These are phyloP conservation scores for Oxygymnocypris stewartii DNA, from an alignment of 2,113 vertebrate species.

Conservation along the genomic window DNA sequence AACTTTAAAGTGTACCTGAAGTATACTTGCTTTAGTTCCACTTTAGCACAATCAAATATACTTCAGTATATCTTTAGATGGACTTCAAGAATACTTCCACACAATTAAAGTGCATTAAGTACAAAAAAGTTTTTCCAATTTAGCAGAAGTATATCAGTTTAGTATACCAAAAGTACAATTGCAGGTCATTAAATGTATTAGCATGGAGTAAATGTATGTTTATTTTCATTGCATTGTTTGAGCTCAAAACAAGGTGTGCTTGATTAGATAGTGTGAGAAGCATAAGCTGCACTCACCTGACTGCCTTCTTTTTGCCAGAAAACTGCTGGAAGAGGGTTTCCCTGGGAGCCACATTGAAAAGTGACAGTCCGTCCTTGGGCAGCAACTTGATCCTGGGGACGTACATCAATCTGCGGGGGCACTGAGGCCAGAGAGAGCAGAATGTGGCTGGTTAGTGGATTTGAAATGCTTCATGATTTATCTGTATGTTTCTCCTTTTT, in stretches of 20 bases:
- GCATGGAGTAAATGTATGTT: too few species aligned
- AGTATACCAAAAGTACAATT: too few species aligned
- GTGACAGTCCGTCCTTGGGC: constrained; percentile 87
- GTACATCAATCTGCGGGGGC: constrained; percentile 90
- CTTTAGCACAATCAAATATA: too few species aligned
- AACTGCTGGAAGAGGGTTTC: constrained; percentile 95
- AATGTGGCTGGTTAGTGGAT: constrained; percentile 25
- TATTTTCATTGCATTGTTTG: too few species aligned
- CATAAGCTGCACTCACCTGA: constrained; percentile 78
- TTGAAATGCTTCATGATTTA: background rate
- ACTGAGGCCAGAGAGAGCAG: constrained; percentile 76
- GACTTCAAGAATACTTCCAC: too few species aligned
- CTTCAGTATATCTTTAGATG: too few species aligned
- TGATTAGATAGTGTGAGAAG: background rate
- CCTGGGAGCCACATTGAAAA: constrained; percentile 93
- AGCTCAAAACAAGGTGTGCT: background rate
- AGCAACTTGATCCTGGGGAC: constrained; percentile 92
- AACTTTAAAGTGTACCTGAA: too few species aligned
- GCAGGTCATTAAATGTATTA: too few species aligned
- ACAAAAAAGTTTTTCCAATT: too few species aligned
- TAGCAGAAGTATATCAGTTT: too few species aligned
- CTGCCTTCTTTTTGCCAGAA: constrained; percentile 99
- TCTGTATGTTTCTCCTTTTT: background rate
- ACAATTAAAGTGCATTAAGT: too few species aligned
- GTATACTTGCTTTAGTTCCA: too few species aligned